Evolutionary conservation across 2,888 invertebrate genomes (phyloP).

Genomic region (Drosophila silvestris): DNA sequence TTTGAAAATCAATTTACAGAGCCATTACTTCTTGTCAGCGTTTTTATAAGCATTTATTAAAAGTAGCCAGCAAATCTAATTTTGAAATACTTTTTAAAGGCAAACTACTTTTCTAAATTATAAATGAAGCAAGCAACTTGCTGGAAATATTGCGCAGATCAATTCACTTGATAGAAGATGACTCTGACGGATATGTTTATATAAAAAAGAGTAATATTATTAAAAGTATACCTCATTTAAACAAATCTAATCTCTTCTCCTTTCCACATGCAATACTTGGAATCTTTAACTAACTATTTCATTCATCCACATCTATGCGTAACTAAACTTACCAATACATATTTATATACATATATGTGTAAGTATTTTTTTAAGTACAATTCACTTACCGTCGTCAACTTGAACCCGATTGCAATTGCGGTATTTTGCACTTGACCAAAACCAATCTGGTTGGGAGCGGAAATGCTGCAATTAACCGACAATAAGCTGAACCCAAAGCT

Average conservation of each 20-base stretch:
- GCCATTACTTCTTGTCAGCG: not conserved
- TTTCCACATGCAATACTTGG: too few species aligned
- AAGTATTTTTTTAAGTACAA: not conserved
- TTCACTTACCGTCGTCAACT: slow-evolving; percentile 37
- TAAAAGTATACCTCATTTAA: not conserved
- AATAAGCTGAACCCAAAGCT: slow-evolving; percentile 72
- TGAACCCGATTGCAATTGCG: slow-evolving; percentile 27
- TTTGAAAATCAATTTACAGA: not conserved
- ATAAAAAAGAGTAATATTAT: not conserved
- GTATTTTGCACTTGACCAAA: slow-evolving; percentile 56
- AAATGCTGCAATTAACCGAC: slow-evolving; percentile 74
- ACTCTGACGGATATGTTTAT: not conserved
- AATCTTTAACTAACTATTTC: not conserved
- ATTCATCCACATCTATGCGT: not conserved
- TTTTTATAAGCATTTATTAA: not conserved
- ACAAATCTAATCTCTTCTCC: not conserved
- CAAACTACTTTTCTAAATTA: not conserved
- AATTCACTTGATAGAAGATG: not conserved
- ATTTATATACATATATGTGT: not conserved
- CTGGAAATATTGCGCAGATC: not conserved
- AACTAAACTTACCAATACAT: not conserved
- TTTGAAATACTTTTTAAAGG: not conserved
- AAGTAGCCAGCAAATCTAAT: not conserved
- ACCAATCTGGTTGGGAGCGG: slow-evolving; percentile 40
- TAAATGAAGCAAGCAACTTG: not conserved